Base-by-base conservation (phyloP, 1,140 invertebrate species). In the Aphidius ervi region DNA sequence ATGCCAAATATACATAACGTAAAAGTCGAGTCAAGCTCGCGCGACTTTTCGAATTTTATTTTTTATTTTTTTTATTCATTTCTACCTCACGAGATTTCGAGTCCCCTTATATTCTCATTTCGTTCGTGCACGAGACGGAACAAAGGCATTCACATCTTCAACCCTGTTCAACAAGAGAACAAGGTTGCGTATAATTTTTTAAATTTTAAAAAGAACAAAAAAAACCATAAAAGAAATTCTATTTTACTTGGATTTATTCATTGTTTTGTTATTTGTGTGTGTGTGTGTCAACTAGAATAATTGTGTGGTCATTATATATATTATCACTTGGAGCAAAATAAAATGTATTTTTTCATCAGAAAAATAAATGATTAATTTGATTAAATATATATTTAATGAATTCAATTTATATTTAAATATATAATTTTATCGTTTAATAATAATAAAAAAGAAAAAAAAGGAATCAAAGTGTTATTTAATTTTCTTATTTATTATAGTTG, bases 401-500 rank as follows among this genome's bases (percentile, higher is more conserved):
- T n/a, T 46, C 7, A 9, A 9, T 45, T 45, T 45, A 10, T 45
- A 45, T 45, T 45, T 45, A 10, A 9, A 45, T 45, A 10, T 16
- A 7, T 48, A 48, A n/a, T n/a, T 48, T 23, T 10, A 23, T 16
- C 5, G 48, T 50, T 9, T 31, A 31, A 31, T 31, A 31, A 31
- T 31, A 31, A 31, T 1, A 31, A 31, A 31, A 31, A 31, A 49
- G 31, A 31, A 31, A 31, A 31, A 31, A 31, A 31, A 49, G 31
- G 16, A 23, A 37, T 23, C 5, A 5, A 16, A 6, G 39, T 42
- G 50, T 53, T 5, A 23, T n/a, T 59, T 59, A 41, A 40, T 20
- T 40, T 46, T n/a, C 37, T 46, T 57, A 50, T 57, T 52, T 75
- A 46, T 85, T 84, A 8, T 81, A 89, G 88, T 89, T 81, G 87